Evolutionary conservation across 1,140 invertebrate species (phyloP).

Genomic region (Bombus balteatus): DNA sequence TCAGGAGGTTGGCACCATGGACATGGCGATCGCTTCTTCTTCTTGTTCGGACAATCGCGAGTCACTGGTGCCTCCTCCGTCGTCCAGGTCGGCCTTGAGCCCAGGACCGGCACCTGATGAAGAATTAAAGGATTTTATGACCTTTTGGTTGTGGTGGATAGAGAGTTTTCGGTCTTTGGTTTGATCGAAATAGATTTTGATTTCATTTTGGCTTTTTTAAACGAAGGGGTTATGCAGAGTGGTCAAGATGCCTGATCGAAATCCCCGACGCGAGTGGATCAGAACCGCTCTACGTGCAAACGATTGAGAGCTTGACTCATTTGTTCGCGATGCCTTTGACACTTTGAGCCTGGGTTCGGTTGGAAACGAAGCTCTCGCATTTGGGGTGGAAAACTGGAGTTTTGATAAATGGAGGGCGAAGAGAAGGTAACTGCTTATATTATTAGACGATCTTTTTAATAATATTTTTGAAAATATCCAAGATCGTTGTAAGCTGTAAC

Average conservation of each 20-base stretch:
- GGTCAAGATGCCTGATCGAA: constrained; percentile 51
- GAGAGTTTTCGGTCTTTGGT: neutral
- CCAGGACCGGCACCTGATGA: constrained; percentile 63
- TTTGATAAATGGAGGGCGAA: neutral
- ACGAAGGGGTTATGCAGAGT: constrained; percentile 40
- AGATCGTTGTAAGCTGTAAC: neutral
- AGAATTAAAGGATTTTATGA: neutral
- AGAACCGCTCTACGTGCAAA: constrained; percentile 27
- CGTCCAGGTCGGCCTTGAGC: constrained; percentile 71
- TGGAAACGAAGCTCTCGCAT: neutral
- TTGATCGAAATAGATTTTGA: neutral
- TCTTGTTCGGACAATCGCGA: constrained; percentile 79
- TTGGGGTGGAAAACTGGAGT: neutral
- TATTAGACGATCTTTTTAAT: neutral
- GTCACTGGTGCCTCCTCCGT: constrained; percentile 71
- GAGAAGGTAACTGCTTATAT: neutral
- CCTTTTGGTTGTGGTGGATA: too few relatives aligned
- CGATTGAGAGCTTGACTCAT: neutral
- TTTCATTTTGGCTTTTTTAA: neutral
- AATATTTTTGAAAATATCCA: neutral
- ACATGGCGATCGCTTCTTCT: constrained; percentile 85
- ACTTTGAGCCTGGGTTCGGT: constrained; percentile 23
- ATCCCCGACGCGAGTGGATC: constrained; percentile 49
- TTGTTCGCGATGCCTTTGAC: neutral
- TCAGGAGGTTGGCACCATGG: constrained; percentile 86